Conservation (phyloP, 2,888 invertebrate genomes). For the Dicyrtoma fusca region DNA sequence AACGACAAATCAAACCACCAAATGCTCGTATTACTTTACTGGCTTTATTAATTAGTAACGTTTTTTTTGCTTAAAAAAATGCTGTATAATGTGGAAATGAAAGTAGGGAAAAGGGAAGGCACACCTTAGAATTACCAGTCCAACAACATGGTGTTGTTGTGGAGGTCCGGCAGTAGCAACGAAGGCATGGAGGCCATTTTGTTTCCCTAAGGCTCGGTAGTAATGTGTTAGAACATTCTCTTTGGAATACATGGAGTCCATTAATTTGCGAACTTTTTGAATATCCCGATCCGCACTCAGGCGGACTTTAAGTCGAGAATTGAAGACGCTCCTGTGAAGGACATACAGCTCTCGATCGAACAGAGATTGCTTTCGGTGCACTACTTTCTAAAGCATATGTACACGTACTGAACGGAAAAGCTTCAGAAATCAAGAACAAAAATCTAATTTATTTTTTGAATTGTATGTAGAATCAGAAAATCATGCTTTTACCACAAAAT, state of each 20-base stretch:
- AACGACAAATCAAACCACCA: no score
- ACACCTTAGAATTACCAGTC: conserved; percentile 37
- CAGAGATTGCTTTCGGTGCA: conserved; percentile 42
- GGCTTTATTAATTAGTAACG: no score
- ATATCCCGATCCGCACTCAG: conserved; percentile 42
- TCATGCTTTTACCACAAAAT: conserved; percentile 66
- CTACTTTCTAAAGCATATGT: conserved; percentile 29
- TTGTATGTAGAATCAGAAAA: conserved; percentile 10
- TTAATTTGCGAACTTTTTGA: conserved; percentile 38
- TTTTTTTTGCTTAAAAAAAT: no score
- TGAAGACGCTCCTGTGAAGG: conserved; percentile 45
- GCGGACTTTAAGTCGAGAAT: conserved; percentile 40
- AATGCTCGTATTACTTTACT: no score
- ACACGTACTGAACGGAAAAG: not conserved
- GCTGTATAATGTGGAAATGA: no score
- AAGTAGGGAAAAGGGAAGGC: not conserved
- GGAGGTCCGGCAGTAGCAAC: conserved; percentile 43
- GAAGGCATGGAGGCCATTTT: conserved; percentile 38
- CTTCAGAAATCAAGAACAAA: no score
- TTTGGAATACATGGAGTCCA: conserved; percentile 43
- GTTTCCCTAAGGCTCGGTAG: conserved; percentile 19
- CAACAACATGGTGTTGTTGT: conserved; percentile 40
- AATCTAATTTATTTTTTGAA: no score
- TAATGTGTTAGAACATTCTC: conserved; percentile 48
- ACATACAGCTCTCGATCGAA: conserved; percentile 49